Base-by-base conservation (phyloP, 2,113 vertebrate genomes). In the Cisticola juncidis region DNA sequence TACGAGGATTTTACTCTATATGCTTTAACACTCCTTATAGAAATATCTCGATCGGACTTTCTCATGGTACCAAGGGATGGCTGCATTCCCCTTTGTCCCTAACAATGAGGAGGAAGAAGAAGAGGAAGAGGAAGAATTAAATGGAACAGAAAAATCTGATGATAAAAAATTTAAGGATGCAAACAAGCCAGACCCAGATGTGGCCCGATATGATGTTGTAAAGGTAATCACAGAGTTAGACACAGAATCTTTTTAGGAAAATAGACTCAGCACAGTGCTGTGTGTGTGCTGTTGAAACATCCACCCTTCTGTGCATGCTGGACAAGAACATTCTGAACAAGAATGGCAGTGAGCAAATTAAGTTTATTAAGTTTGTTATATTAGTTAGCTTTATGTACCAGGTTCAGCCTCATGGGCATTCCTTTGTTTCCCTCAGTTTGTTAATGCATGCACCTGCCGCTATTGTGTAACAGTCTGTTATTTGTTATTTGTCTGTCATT, bases 41-140 rank as follows among this genome's bases (percentile, higher is more conserved):
- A 98, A 99, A 69, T 98, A 98, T 62, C 97, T 99, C 4, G 99
- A 99, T 90, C 97, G 83, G 85, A 98, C 98, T 40, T 99, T 99
- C 95, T 98, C 98, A 28, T 99, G 99, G 99, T 98, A 99, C 78
- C 97, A 97, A 2, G 99, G 99, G 22, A 97, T 98, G 84, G 96
- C 97, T 56, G 70, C 94, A 12, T 99, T 99, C 78, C 98, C 99
- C 12, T 97, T 99, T 86, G 95, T 98, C 80, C 98, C 99, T 15
- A 98, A 42, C 47, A 90, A 96, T 74, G 97, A 98, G 14, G 98
- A 98, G n/a, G 98, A 99, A 4, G 98, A 98, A 2, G 98, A 99
- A 40, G 98, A 98, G 3, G 98, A 98, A 57, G 95, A 86, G 10
- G 97, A 97, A 53, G 93, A 96, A 57, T 90, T 97, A 57, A 81